These are phyloP conservation scores for Hyppa rectilinea DNA, from an alignment of 2,888 invertebrate species.

Conservation along the genomic window DNA sequence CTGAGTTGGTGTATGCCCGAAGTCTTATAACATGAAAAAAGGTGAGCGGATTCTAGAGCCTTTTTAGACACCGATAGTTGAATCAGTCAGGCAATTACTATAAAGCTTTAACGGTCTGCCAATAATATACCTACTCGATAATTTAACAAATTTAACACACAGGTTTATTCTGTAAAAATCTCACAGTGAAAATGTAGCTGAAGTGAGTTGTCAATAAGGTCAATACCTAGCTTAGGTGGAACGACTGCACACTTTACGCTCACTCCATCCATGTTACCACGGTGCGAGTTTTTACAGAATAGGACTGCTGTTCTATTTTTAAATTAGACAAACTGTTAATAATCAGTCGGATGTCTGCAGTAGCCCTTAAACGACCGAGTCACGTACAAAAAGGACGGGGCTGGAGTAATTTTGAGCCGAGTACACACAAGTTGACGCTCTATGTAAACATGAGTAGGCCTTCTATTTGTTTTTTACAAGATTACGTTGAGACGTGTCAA, in stretches of 20 bases:
- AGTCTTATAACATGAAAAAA: neutral
- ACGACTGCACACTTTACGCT: too few species aligned
- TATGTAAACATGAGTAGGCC: constrained; percentile 15
- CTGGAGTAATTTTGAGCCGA: constrained; percentile 33
- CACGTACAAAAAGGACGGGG: constrained; percentile 52
- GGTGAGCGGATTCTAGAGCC: neutral
- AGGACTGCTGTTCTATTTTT: too few species aligned
- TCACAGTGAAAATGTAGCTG: too few species aligned
- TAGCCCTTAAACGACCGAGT: constrained; percentile 18
- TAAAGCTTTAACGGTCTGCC: neutral
- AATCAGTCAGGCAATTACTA: neutral
- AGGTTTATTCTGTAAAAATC: too few species aligned
- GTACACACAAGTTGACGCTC: constrained; percentile 16
- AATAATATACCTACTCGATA: too few species aligned
- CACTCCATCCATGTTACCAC: too few species aligned
- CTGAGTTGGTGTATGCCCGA: neutral
- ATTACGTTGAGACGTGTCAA: constrained; percentile 46
- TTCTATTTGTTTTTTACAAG: constrained; percentile 46
- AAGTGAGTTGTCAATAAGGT: too few species aligned
- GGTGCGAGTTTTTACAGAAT: too few species aligned
- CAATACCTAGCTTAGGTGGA: too few species aligned
- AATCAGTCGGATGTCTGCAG: neutral
- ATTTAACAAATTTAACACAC: too few species aligned
- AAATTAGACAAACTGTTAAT: neutral
- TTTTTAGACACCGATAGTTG: neutral